Conservation (phyloP, 1,140 invertebrate species). For the Sinonovacula constricta region DNA sequence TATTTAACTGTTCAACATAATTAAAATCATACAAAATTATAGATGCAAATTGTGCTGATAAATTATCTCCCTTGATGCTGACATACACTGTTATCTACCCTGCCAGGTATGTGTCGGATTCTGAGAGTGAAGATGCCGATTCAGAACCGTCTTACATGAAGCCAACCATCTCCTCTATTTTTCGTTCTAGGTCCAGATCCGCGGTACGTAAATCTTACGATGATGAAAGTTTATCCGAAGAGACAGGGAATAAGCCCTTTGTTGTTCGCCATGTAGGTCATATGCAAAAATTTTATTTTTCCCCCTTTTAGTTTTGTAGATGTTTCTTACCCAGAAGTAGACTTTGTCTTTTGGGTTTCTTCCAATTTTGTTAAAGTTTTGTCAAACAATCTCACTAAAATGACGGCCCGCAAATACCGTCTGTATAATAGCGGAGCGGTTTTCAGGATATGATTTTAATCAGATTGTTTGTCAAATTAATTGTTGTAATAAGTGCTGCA, state of each 20-base stretch:
- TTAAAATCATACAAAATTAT: no score
- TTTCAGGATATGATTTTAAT: no score
- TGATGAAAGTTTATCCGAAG: constrained; percentile 48
- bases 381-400: no score
- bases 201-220: constrained; percentile 47
- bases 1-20: no score
- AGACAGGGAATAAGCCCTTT: constrained; percentile 49
- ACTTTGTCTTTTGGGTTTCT: constrained; percentile 15
- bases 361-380: no score
- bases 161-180: constrained; percentile 53
- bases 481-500: no score
- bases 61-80: no score
- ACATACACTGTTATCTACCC: no score
- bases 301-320: neutral
- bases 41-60: no score
- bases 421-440: no score
- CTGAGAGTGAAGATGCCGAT: constrained; percentile 26
- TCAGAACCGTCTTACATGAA: constrained; percentile 45
- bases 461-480: no score
- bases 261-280: constrained; percentile 53
- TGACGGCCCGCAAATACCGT: no score
- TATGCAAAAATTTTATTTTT: constrained; percentile 29
- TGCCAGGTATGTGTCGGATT: constrained; percentile 38
- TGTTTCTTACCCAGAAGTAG: neutral
- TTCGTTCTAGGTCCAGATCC: constrained; percentile 55